phyloP scores from a whole-genome alignment of 2,113 vertebrate species.

The Crypturellus undulatus region DNA sequence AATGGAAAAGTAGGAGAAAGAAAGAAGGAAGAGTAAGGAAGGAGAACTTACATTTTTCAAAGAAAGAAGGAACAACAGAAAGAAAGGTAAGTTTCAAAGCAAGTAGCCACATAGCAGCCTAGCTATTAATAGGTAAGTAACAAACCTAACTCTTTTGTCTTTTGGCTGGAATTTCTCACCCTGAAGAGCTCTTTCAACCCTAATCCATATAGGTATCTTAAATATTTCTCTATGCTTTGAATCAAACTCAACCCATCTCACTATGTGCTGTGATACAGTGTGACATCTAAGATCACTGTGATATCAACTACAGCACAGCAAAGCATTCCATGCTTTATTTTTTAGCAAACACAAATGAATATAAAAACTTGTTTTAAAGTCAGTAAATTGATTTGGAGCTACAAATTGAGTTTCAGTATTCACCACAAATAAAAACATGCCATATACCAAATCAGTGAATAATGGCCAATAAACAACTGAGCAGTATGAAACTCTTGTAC shows the following conservation, averaged over 20 bases:
- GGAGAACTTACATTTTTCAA: background rate
- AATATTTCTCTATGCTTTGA: background rate
- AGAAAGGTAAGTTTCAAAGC: background rate
- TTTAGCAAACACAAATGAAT: background rate
- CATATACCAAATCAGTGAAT: background rate
- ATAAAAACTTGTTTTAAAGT: background rate
- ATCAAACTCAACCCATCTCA: background rate
- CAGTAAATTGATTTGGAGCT: background rate
- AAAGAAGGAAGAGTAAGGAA: background rate
- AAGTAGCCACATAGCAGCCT: background rate
- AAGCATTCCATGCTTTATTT: background rate
- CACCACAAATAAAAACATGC: background rate
- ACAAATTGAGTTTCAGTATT: background rate
- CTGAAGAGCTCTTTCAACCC: background rate
- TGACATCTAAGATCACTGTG: background rate
- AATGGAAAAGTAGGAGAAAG: background rate
- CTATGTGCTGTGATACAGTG: background rate
- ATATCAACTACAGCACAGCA: background rate
- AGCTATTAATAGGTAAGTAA: background rate
- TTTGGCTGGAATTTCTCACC: background rate
- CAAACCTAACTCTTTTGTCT: background rate
- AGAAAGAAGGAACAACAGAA: background rate
- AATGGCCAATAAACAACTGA: background rate
- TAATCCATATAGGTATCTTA: background rate
- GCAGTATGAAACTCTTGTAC: background rate